Conservation (phyloP, 2,888 invertebrate species). For the Elegia similella region DNA sequence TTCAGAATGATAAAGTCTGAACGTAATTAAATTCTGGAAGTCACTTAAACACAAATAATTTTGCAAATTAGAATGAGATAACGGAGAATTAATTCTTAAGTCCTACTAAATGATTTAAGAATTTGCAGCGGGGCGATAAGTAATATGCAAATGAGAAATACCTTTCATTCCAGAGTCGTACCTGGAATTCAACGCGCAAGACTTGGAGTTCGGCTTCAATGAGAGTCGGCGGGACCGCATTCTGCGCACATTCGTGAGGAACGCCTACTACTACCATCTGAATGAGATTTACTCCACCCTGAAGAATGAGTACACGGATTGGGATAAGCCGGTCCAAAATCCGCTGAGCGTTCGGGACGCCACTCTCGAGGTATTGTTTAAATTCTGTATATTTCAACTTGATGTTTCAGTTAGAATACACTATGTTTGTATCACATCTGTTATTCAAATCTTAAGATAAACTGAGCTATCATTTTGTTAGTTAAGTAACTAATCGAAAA, state of each 20-base stretch:
- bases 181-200: slow-evolving; percentile 90
- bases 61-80: slow-evolving; percentile 4
- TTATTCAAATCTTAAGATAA: not conserved
- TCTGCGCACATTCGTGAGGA: slow-evolving; percentile 94
- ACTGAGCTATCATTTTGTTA: no score
- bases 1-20: slow-evolving; percentile 15
- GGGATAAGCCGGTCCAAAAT: slow-evolving; percentile 94
- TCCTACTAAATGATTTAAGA: slow-evolving; percentile 34
- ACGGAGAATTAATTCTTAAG: slow-evolving; percentile 16
- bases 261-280: slow-evolving; percentile 96
- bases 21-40: slow-evolving; percentile 17
- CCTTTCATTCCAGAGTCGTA: slow-evolving; percentile 86
- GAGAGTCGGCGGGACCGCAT: slow-evolving; percentile 93
- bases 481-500: no score
- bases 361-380: slow-evolving; percentile 83
- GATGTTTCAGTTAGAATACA: not conserved
- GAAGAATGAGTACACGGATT: slow-evolving; percentile 97
- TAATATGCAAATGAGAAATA: slow-evolving; percentile 61
- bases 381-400: slow-evolving; percentile 1
- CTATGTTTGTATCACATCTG: not conserved
- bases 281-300: slow-evolving; percentile 97
- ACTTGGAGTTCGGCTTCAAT: slow-evolving; percentile 95
- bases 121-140: slow-evolving; percentile 38
- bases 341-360: slow-evolving; percentile 93
- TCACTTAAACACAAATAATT: slow-evolving; percentile 14